A percentile compares a stretch with the other conserved stretches of the same genome.
Evolutionary conservation across 2,113 vertebrate genomes (phyloP).

Genomic region (Tetrax tetrax): DNA sequence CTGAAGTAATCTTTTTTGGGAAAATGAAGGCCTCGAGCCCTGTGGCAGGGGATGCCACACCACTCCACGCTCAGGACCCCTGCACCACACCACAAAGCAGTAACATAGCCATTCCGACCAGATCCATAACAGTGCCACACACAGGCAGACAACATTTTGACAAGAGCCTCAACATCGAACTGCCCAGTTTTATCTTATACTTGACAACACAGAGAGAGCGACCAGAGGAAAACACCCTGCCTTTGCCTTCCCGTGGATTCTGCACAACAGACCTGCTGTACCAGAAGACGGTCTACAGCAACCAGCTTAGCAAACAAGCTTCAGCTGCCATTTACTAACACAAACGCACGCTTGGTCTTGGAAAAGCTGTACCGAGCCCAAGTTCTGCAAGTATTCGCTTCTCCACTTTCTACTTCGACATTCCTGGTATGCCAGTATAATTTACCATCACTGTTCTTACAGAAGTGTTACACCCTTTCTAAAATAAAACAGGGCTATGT

Average conservation of each 20-base stretch:
- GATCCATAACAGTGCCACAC: background rate
- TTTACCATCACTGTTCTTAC: background rate
- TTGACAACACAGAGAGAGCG: background rate
- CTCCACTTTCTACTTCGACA: background rate
- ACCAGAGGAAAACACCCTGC: background rate
- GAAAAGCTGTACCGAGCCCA: background rate
- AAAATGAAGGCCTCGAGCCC: background rate
- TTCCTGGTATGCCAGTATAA: background rate
- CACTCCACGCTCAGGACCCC: accelerated
- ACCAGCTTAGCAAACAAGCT: background rate
- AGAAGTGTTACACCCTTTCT: slow-evolving; percentile 2
- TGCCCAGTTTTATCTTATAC: background rate
- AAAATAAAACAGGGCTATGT: background rate
- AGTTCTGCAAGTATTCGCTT: background rate
- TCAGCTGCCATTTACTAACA: background rate
- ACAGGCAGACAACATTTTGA: background rate
- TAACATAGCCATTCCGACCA: background rate
- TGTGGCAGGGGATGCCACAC: background rate
- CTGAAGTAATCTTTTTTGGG: background rate
- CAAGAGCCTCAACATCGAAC: background rate
- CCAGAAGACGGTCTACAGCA: background rate
- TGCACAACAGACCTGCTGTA: background rate
- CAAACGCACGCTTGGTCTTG: background rate
- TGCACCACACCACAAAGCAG: background rate
- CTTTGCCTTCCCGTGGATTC: background rate